A percentile compares a stretch with the other conserved stretches of the same genome.
These are phyloP conservation scores for Alouatta palliata DNA, from an alignment of 2,113 vertebrate species.

Conservation along the genomic window DNA sequence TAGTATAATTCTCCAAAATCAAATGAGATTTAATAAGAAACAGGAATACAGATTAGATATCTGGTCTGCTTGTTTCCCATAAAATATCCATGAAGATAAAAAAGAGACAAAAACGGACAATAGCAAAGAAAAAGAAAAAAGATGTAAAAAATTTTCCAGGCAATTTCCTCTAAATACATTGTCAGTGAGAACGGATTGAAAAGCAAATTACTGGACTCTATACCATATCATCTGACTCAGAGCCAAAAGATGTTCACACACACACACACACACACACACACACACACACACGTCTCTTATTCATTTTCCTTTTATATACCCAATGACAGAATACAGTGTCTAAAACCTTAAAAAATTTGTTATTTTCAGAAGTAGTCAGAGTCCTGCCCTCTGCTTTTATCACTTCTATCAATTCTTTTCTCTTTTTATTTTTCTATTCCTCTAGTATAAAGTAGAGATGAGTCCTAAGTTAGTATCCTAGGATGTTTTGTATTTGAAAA, in stretches of 20 bases:
- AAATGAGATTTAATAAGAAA: conserved; percentile 18
- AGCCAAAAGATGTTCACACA: background rate
- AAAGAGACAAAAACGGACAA: background rate
- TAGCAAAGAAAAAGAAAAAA: background rate
- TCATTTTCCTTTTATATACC: background rate
- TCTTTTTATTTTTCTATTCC: conserved; percentile 3
- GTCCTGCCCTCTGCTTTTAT: background rate
- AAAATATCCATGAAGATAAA: conserved; percentile 25
- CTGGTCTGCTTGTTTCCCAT: background rate
- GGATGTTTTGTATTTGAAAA: background rate
- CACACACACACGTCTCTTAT: background rate
- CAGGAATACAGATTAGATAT: background rate
- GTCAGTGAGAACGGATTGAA: background rate
- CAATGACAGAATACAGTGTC: background rate
- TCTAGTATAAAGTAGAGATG: background rate
- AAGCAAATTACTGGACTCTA: background rate
- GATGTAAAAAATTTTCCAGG: background rate
- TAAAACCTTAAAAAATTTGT: background rate
- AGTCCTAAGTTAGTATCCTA: background rate
- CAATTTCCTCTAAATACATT: background rate
- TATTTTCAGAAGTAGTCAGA: background rate
- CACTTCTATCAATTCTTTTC: background rate
- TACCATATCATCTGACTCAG: background rate
- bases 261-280: background rate
- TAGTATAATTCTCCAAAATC: background rate